Base-by-base conservation (phyloP, 2,113 vertebrate genomes). In the Salvelinus fontinalis region DNA sequence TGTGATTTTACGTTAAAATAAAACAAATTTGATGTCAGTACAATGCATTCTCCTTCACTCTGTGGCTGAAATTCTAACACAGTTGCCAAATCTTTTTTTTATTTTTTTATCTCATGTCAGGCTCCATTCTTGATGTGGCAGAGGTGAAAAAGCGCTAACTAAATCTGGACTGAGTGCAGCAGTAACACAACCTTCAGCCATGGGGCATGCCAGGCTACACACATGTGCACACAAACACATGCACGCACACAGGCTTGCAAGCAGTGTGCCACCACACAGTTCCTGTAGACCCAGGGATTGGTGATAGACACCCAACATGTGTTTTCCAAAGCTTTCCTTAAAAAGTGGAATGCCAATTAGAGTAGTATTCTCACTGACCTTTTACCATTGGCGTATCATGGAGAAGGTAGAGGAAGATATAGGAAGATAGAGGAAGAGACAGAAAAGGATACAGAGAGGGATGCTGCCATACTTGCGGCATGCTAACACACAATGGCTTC, bases 11-110 rank as follows among this genome's bases (percentile, higher is more conserved):
- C 18, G 27, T 22, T 49, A 78, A 79, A 67, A 54, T 49, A 44
- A 22, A 62, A n/a, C 5, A 71, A 73, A 77, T 83, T 86, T 86
- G 81, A 86, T 77, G 79, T 86, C 77, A 57, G 73, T 72, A 49
- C n/a, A 86, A 83, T 82, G 79, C 66, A 29, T 49, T 72, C 71
- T 74, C 77, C 74, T 86, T 84, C 80, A 77, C 84, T 84, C 84
- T 75, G 70, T 31, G 72, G 27, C 51, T 86, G 79, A 86, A 81
- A 75, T 60, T 69, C 70, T 83, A 79, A 81, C 77, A 76, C 79
- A 65, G 68, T 75, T 76, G 81, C 77, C 65, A 31, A 75, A 62
- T 72, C 69, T 62, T 77, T 73, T 76, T 31, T 31, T 31, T 1
- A 71, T 80, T 81, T 74, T 85, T 81, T 79, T 83, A 67, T 65